Base-by-base conservation (phyloP, 2,888 invertebrate genomes). In the Patella caerulea region DNA sequence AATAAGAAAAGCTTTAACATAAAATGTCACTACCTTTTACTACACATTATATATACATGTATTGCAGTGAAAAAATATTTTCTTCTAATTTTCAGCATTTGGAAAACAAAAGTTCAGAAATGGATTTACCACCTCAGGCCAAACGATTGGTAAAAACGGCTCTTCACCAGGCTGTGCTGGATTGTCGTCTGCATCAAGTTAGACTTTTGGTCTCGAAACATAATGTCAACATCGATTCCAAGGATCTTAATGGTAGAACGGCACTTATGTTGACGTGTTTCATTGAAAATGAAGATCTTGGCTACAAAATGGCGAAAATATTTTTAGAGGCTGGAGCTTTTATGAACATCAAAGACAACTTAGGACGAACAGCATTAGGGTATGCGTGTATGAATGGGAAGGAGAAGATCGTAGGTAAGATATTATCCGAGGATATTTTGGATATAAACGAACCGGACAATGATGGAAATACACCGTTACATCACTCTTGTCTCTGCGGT, bases 91-190 rank as follows among this genome's bases (percentile, higher is more conserved):
- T 45, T 45, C 45, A 45, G 45, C 9, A 45, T 45, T 45, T 45
- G 45, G 45, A 45, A 45, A 45, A 45, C 45, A 45, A 45, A 45
- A 45, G 0, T 9, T 11, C 4, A 65, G 12, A 11, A 19, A 65
- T 65, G 65, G 65, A 65, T 65, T 12, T 81, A 15, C 74, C 83
- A 14, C 80, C 78, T 1, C 71, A 73, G 17, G 59, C 34, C 54
- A 85, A 84, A 73, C 84, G 90, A 3, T 86, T 89, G 52, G 82
- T 90, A 17, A 91, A 91, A 82, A 91, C 91, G 11, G 91, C 91
- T 11, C 87, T 91, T 0, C 91, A 91, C 76, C 91, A 91, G 77
- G 91, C 91, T 11, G 88, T 91, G 4, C 82, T 91, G 71, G 90
- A 91, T 79, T 86, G 87, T 55, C 83, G 91, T 7, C 82, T 91